Evolutionary conservation across 2,888 invertebrate species (phyloP).

Genomic region (Notodonta ziczac): DNA sequence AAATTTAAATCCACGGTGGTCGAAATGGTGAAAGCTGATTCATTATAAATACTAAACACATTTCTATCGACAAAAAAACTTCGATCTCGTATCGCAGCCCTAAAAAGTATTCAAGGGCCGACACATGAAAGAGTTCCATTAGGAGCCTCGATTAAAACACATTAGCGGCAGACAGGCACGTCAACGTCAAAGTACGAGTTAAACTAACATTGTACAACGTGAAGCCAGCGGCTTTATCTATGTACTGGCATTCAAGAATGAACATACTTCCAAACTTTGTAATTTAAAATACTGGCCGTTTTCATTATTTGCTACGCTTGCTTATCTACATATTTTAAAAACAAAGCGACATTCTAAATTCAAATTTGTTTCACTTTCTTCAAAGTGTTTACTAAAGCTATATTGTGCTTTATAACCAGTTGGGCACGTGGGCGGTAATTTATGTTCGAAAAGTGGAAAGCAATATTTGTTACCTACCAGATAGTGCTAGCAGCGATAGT

Average conservation of each 20-base stretch:
- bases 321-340: background rate
- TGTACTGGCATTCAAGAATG: conserved; percentile 4
- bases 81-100: background rate
- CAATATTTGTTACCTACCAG: conserved; percentile 40
- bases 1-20: background rate
- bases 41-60: background rate
- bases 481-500: conserved; percentile 31
- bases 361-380: background rate
- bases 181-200: conserved; percentile 38
- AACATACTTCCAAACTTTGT: background rate
- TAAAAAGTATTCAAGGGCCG: conserved; percentile 7
- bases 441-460: conserved; percentile 38
- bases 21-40: background rate
- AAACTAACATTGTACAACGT: conserved; percentile 5
- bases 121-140: conserved; percentile 43
- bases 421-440: conserved; percentile 48
- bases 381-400: background rate
- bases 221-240: conserved; percentile 11
- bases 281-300: conserved; percentile 4
- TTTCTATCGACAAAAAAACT: background rate
- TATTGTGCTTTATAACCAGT: conserved; percentile 14
- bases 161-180: conserved; percentile 45
- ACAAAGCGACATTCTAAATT: background rate
- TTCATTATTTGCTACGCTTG: background rate
- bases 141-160: conserved; percentile 43